Evolutionary conservation across 2,888 invertebrate genomes (phyloP), one percentile per base, ranked within the genome.

Genomic region (Glaucopsyche alexis): DNA sequence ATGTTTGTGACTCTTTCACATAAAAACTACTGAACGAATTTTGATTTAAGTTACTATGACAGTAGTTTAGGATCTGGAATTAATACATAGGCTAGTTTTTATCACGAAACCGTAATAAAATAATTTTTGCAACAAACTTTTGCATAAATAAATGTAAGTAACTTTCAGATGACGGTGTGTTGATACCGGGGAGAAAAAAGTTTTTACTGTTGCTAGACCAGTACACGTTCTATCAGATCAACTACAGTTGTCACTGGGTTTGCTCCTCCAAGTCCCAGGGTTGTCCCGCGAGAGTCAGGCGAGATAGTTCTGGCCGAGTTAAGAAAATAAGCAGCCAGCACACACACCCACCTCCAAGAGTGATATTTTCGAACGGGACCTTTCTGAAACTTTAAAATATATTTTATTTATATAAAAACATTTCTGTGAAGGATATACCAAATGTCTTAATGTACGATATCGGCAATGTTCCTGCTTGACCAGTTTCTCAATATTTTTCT

Each of bases 161-260:
- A 13, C 19, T 76, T 80, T 52, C 73, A 79, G 76, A 42, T 52
- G 73, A 79, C 60, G 78, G 77, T 13, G 76, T 80, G 40, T 78
- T 84, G 77, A 83, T 85, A 73, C 83, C 83, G 8, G 81, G 82
- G 0, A 76, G 79, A 3, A 84, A 82, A 74, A 84, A 83, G 72
- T 77, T 40, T 42, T 77, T 84, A 0, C 74, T 85, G 14, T 81
- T 84, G 81, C 55, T 85, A 71, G 79, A 83, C 19, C 78, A 80
- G 9, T 85, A 81, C 76, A 86, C 85, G 11, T 87, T 82, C 74
- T 85, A 83, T 16, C 85, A 85, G 76, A 80, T 84, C 29, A 84
- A 84, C 78, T 79, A 81, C 49, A 77, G 79, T n/a, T 64, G 72
- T 0, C 76, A 79, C 45, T 85, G 84, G 85, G 74, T 81, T 11